Evolutionary conservation across 2,888 invertebrate species (phyloP), one percentile per base, ranked within the genome.

Genomic region (Drosophila emarginata): DNA sequence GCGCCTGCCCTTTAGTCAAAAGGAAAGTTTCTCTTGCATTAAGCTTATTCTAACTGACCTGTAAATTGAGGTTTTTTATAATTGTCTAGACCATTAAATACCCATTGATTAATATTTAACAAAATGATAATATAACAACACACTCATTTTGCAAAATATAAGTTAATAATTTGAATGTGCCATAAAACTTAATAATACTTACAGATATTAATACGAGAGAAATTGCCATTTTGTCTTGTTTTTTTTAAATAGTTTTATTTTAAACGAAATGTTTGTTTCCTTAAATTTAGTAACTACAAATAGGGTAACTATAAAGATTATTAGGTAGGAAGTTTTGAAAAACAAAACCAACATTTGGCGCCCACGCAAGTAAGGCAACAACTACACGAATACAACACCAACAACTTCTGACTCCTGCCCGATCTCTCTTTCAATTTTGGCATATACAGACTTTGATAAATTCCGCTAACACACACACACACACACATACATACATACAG

Each of bases 21-120:
- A 78, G 82, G 82, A 85, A 83, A 85, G 82, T 82, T 61, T 21
- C 45, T 21, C 12, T 52, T 56, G 72, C 76, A 64, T 72, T 75
- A 18, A 74, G 74, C 78, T 74, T 81, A 86, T 84, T 81, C 76
- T 64, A 79, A 77, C 78, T 87, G 87, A 84, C 81, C 84, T 78
- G 87, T 73, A 79, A 81, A 84, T 76, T 77, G 78, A 73, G 76
- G 76, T 80, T 75, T 68, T 6, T 21, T 4, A 11, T 5, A 14
- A n/a, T 6, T 12, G 5, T 12, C 12, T 21, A 18, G 45, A 45
- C 45, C 12, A 12, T 1, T 21, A 21, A 21, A 45, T 21, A 45
- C 45, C 45, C 45, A 45, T 3, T 45, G 18, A 21, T 21, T 1
- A 21, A 12, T 18, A 4, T 2, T 9, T 7, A 9, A 1, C 7